Base-by-base conservation (phyloP, 2,888 invertebrate genomes). In the Ennomos erosarius region DNA sequence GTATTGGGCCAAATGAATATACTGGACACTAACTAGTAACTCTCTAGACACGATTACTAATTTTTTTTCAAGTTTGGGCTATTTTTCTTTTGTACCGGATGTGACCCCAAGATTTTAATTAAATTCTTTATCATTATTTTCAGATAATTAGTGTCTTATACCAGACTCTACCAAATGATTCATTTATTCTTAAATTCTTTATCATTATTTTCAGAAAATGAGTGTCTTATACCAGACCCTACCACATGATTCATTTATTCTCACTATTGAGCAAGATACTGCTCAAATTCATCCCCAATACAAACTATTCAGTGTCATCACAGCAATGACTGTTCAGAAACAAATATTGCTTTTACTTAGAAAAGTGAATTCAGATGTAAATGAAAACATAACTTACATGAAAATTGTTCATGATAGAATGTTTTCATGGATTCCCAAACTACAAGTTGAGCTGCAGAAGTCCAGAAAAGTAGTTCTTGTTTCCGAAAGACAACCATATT, bases 201-300 rank as follows among this genome's bases (percentile, higher is more conserved):
- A n/a, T n/a, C n/a, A n/a, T n/a, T n/a, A n/a, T 49, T 78, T 76
- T n/a, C 75, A 84, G 85, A 82, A 81, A 78, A 73, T 81, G 64
- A 64, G 71, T 36, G 63, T 67, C 3, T 48, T 84, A 1, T 48
- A 72, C 35, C 59, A 71, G 38, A 52, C 64, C 2, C 16, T 82
- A 3, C 61, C 76, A 10, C 68, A 64, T 34, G 65, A 81, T 16
- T 61, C 70, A 44, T 85, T 85, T 55, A 55, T 84, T 42, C 58
- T 85, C 53, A 65, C 78, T 5, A 9, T 82, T 1, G 85, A 84
- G 60, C 55, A 75, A 36, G 68, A 71, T 35, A 69, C 73, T 1
- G 68, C 70, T 9, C 70, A 70, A 52, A 67, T 77, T 35, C 69
- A 73, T 43, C 65, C 69, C 9, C 65, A 72, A 55, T 73, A 74